These are phyloP conservation scores for Crocodylus rhombifer DNA, from an alignment of 2,797 vertebrate species.

Conservation along the genomic window DNA sequence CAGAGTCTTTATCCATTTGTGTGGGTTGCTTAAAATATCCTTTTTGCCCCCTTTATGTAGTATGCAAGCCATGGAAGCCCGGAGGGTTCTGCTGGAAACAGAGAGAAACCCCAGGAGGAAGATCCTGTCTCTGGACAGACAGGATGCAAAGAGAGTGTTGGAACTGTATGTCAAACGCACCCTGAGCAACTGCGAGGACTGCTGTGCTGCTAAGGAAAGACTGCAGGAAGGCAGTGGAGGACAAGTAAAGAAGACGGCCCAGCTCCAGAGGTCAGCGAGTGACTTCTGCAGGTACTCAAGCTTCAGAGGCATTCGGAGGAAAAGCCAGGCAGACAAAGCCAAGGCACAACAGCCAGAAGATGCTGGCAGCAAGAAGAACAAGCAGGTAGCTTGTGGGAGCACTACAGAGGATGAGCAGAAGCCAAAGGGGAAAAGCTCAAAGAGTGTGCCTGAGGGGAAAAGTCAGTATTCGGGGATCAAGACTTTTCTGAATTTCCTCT, in stretches of 20 bases:
- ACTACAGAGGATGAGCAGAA: conserved; percentile 42
- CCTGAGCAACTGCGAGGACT: conserved; percentile 72
- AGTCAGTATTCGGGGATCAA: conserved; percentile 80
- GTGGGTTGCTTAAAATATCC: background rate
- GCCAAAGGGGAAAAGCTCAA: conserved; percentile 62
- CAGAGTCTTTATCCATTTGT: accelerated
- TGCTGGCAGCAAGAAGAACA: background rate
- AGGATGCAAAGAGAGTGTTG: conserved; percentile 82
- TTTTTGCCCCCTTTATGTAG: conserved; percentile 48
- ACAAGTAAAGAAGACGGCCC: background rate
- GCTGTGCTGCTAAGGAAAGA: background rate
- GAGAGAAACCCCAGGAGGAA: conserved; percentile 18
- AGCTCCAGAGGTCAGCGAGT: conserved; percentile 77
- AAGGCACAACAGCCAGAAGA: background rate
- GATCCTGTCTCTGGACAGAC: conserved; percentile 83
- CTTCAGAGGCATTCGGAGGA: background rate
- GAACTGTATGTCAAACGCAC: conserved; percentile 85
- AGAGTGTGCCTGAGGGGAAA: conserved; percentile 72
- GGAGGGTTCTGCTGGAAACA: background rate
- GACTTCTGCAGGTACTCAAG: conserved; percentile 69
- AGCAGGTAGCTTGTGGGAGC: background rate
- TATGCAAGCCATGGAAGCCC: accelerated
- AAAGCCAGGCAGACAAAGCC: background rate
- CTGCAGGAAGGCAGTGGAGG: conserved; percentile 72
- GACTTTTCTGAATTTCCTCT: conserved; percentile 80